Base-by-base conservation (phyloP, 1,140 invertebrate genomes). In the Drosophila kohkoa region DNA sequence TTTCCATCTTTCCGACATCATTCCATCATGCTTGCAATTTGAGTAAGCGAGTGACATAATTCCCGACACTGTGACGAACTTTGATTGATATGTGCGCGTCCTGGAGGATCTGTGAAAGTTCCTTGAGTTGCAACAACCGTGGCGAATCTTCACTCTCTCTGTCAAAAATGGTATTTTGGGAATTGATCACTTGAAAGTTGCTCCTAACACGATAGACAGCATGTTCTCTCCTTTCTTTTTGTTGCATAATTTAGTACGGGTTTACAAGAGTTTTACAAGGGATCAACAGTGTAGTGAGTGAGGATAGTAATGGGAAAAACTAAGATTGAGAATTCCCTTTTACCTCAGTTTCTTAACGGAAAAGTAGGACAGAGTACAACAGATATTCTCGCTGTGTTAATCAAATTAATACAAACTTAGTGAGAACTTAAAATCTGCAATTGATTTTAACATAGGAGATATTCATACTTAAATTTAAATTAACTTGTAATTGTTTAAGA, bases 11-110 rank as follows among this genome's bases (percentile, higher is more conserved):
- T 15, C 11, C 54, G 25, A 49, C 35, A 66, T 48, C 35, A 66
- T 48, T 81, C 72, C 69, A 68, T 74, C 75, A 68, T 65, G n/a
- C 30, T 52, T 91, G 90, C 90, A 91, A 91, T 91, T 91, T 91
- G 90, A 91, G 90, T 77, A 90, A 79, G 69, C 79, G 82, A 82
- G 75, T 91, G 90, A 91, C 90, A 91, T 91, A 91, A 91, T 91
- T 91, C 87, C 78, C 75, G 86, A 90, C 90, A 91, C 60, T 81
- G 74, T 90, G 90, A 91, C 90, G 87, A 91, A 91, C 77, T 91
- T 91, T 91, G 90, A 91, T 91, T 91, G 90, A 91, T 91, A 83
- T 79, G 78, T 77, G 72, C 79, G 54, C 58, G 75, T 72, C 46
- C 52, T 6, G 48, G 13, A 59, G 55, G 87, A 90, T 89, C 79